Evolutionary conservation across 2,113 vertebrate genomes (phyloP), one percentile per base, ranked within the genome.

Genomic region (Zosterops pallidus): DNA sequence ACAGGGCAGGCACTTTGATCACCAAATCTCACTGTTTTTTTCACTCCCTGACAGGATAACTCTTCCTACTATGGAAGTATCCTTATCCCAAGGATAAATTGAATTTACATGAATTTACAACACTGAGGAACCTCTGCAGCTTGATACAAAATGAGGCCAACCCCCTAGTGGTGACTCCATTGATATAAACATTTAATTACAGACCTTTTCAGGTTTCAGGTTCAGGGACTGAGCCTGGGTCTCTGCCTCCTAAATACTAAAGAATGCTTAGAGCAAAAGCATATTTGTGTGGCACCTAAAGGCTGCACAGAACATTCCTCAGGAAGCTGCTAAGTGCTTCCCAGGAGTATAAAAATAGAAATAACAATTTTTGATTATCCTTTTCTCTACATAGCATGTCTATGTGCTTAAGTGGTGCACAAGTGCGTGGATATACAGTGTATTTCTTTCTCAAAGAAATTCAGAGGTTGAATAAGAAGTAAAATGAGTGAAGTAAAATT

Each of bases 301-400:
- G 81, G 69, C 83, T 53, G 49, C 84, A 84, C 35, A 87, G 53
- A 94, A 74, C 93, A 96, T 95, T 96, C 86, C 83, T 91, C 89
- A 84, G 94, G 81, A 95, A 95, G 86, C 55, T 78, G 86, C 74
- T 84, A 96, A 96, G 93, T 91, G 89, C 81, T 93, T 95, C 86
- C 74, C 89, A 92, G 59, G 86, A 89, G 37, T 46, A 85, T 5
- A 89, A 94, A 95, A 94, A 95, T 65, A 95, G 96, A 94, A 94
- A 75, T 53, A 86, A 71, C 7, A 0, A 89, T 92, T 65, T 92
- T 71, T 67, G 65, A 95, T 50, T 68, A 71, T 57, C 69, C 70
- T 89, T 91, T 91, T 44, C 56, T 75, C 83, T 84, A 53, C 22
- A 44, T 90, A 77, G 71, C 60, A n/a, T 71, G 56, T 59, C 25